Base-by-base conservation (phyloP, 2,888 invertebrate genomes). In the Eupithecia vulgata region DNA sequence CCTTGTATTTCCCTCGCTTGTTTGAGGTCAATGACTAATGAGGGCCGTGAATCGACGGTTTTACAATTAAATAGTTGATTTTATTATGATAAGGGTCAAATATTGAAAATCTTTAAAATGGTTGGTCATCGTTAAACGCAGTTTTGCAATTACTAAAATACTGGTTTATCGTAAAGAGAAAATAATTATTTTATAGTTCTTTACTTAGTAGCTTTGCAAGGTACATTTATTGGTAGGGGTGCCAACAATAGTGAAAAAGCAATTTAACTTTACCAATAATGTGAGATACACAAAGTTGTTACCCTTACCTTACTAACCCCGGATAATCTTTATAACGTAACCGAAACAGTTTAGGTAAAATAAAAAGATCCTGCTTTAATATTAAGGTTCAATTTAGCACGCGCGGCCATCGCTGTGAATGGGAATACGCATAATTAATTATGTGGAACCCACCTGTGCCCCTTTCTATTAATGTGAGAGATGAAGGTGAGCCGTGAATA, bases 21-120 rank as follows among this genome's bases (percentile, higher is more conserved):
- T 90, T 91, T 86, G 88, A 90, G 90, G 90, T 90, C 90, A 90
- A 84, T 90, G 91, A 90, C 91, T 94, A 93, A 94, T 94, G 92
- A 94, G 90, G 84, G 78, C 67, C 83, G 81, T 93, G 93, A 92
- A 86, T 91, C 86, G 84, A 84, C 89, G 75, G 83, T 88, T 92
- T 91, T 85, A 65, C 35, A 37, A 21, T 64, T 64, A 88, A 88
- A 81, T 83, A 81, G 75, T 83, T 83, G 82, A 72, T 84, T 88
- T 85, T 87, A 88, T 88, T 87, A 87, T 85, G 85, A 85, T 80
- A 81, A 81, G 77, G 82, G 81, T 84, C 82, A 80, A 80, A 81
- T 79, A 83, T 79, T 81, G 81, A 81, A 81, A 76, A 82, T 72
- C 68, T 79, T 78, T 78, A 70, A 62, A 66, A 68, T 15, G 59